phyloP scores from a whole-genome alignment of 92 coral and sea anemone genomes.

The Epizoanthus scotinus region DNA sequence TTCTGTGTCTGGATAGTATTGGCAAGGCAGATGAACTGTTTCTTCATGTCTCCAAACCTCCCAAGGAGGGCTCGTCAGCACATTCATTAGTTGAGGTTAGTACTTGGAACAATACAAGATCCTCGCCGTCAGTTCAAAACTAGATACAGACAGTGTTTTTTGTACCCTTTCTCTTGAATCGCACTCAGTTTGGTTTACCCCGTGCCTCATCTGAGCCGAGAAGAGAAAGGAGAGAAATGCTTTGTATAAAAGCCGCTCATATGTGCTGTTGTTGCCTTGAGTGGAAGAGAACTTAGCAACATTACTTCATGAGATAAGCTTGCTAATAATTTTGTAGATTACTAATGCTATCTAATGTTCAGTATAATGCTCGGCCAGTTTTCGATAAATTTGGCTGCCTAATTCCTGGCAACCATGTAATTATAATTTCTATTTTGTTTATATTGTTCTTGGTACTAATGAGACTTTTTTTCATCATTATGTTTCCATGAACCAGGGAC shows the following conservation, averaged over 20 bases:
- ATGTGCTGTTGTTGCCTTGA: slow-evolving; percentile 37
- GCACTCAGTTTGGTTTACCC: slow-evolving; percentile 52
- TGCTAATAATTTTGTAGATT: no score
- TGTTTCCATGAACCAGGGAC: slow-evolving; percentile 54
- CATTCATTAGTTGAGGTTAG: slow-evolving; percentile 76
- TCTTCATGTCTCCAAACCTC: slow-evolving; percentile 96
- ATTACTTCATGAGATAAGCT: not conserved
- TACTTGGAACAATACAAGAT: not conserved
- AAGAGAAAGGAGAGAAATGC: slow-evolving; percentile 67
- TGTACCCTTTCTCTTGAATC: slow-evolving; percentile 51
- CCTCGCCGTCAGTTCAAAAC: no score
- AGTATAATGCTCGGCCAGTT: no score
- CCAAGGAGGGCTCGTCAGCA: slow-evolving; percentile 86
- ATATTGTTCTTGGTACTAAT: not conserved
- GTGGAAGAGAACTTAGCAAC: slow-evolving; percentile 65
- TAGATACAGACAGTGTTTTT: not conserved
- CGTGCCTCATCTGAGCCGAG: slow-evolving; percentile 56
- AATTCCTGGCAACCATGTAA: no score
- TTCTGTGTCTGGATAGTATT: slow-evolving; percentile 91
- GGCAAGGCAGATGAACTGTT: slow-evolving; percentile 73
- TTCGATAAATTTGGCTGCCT: no score
- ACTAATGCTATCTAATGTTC: no score
- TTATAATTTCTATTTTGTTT: no score
- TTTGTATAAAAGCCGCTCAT: slow-evolving; percentile 59
- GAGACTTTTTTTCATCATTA: not conserved